These are phyloP conservation scores for Tenthredo scrophulariae DNA, from an alignment of 2,888 invertebrate species.

Conservation along the genomic window DNA sequence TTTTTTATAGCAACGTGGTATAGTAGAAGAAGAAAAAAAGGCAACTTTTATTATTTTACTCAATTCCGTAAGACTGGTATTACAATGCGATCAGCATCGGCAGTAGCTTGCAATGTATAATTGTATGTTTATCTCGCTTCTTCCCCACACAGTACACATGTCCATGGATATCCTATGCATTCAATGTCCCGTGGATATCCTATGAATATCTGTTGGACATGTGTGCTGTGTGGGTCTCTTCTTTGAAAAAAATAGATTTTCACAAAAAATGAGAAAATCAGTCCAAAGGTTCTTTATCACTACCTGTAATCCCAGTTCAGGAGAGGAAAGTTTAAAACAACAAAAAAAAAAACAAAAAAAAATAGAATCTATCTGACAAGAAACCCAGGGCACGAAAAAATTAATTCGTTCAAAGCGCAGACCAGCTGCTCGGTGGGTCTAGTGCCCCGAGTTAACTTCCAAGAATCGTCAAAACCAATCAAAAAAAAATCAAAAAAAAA, in stretches of 20 bases:
- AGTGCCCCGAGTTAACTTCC: conserved; percentile 59
- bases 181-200: too few species aligned
- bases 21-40: neutral
- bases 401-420: conserved; percentile 68
- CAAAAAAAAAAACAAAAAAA: conserved; percentile 9
- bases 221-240: too few species aligned
- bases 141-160: too few species aligned
- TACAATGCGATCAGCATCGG: conserved; percentile 2
- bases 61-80: conserved; percentile 34
- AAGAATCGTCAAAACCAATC: conserved; percentile 55
- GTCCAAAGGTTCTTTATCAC: conserved; percentile 35
- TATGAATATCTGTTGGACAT: too few species aligned
- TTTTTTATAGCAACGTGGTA: neutral
- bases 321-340: neutral
- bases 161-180: too few species aligned
- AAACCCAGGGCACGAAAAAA: conserved; percentile 18
- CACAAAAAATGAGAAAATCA: conserved; percentile 23
- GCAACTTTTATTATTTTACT: conserved; percentile 20
- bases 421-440: conserved; percentile 77
- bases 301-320: conserved; percentile 45
- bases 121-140: neutral
- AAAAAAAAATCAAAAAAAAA: conserved; percentile 39
- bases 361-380: neutral
- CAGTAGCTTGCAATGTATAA: neutral
- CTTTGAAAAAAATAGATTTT: conserved; percentile 1